Conservation (phyloP, 2,113 vertebrate species). For the Mesembrinibis cayennensis region DNA sequence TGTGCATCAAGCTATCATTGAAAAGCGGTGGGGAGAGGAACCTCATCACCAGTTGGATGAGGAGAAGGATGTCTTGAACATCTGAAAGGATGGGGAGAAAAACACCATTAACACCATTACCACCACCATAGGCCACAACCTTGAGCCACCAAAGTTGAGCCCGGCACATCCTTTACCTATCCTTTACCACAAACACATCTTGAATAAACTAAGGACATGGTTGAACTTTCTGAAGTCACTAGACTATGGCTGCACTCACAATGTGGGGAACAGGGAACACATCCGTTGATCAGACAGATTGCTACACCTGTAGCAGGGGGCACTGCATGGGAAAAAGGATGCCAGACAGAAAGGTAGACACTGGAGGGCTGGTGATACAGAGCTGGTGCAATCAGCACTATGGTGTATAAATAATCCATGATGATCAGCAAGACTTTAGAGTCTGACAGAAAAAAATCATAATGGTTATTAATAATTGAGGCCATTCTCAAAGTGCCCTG, state of each 20-base stretch:
- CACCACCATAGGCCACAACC: background rate
- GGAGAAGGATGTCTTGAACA: background rate
- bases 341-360: background rate
- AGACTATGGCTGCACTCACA: background rate
- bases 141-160: background rate
- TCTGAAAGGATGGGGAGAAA: background rate
- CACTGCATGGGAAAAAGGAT: background rate
- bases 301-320: background rate
- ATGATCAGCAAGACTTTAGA: background rate
- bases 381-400: background rate
- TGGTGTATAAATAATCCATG: background rate
- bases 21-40: background rate
- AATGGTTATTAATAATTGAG: conserved; percentile 43
- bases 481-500: background rate
- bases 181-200: background rate
- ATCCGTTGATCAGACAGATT: background rate
- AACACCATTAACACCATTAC: background rate
- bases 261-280: background rate
- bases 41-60: background rate
- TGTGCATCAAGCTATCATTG: background rate
- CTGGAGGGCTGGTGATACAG: background rate
- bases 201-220: background rate
- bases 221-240: background rate
- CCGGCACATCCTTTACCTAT: fast-evolving
- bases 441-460: background rate